These are phyloP conservation scores for Ischnura elegans DNA, from an alignment of 2,888 invertebrate species.

Conservation along the genomic window DNA sequence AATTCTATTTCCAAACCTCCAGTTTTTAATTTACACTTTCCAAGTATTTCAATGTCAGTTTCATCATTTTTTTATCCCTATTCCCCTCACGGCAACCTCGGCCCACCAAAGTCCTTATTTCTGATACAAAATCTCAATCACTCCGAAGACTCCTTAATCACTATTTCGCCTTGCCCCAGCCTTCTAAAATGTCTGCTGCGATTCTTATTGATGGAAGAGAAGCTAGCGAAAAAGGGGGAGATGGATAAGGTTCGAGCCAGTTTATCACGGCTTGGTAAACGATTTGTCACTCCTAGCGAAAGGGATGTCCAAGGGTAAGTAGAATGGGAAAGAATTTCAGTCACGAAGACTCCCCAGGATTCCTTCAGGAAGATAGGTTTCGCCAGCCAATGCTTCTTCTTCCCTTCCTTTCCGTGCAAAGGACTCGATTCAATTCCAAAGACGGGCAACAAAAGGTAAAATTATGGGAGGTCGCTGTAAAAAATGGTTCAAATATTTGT, in stretches of 20 bases:
- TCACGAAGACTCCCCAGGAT: not conserved
- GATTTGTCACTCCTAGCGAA: not conserved
- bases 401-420: not conserved
- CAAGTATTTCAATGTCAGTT: too few species aligned
- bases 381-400: not conserved
- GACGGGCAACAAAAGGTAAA: not conserved
- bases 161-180: too few species aligned
- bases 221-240: not conserved
- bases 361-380: not conserved
- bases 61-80: too few species aligned
- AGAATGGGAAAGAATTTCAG: not conserved
- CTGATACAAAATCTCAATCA: too few species aligned
- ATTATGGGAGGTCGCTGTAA: not conserved
- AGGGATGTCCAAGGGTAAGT: not conserved
- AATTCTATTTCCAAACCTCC: too few species aligned
- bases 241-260: not conserved
- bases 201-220: not conserved
- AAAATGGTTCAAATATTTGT: not conserved
- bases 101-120: too few species aligned
- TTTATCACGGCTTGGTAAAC: constrained; percentile 29
- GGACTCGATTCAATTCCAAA: not conserved
- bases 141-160: too few species aligned
- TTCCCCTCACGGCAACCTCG: too few species aligned
- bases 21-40: too few species aligned
- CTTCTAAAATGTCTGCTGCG: too few species aligned